Percentiles rank a stretch among this genome's conserved stretches.
Evolutionary conservation across 2,888 invertebrate species (phyloP).

Genomic region (Synergus umbraculus): DNA sequence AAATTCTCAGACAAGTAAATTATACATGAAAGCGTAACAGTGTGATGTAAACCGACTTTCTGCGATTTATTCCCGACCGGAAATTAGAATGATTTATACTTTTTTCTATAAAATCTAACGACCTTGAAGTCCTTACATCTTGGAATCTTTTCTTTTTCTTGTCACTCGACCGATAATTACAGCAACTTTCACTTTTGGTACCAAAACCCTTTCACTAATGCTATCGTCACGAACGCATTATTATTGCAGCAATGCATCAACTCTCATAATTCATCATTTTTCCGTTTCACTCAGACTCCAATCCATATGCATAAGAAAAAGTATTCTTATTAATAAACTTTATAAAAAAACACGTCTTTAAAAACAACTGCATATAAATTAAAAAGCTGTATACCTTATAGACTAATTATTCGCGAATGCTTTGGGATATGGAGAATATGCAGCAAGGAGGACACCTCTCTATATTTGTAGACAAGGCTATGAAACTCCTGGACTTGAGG

Average conservation of each 20-base stretch:
- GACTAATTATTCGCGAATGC: conserved; percentile 79
- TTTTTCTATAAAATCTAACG: conserved; percentile 11
- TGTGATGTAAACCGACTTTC: not conserved
- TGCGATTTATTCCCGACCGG: not conserved
- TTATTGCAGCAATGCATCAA: not conserved
- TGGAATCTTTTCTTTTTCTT: conserved; percentile 13
- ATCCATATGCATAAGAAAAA: not conserved
- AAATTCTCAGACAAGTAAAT: conserved; percentile 33
- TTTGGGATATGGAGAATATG: conserved; percentile 85
- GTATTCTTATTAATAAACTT: not conserved
- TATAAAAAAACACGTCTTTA: too few species aligned
- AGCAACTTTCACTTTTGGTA: conserved; percentile 68
- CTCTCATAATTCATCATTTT: not conserved
- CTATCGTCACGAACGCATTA: conserved; percentile 26
- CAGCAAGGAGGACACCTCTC: conserved; percentile 86
- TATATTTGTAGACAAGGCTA: conserved; percentile 89
- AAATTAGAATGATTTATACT: conserved; percentile 13
- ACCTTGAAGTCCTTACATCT: conserved; percentile 15
- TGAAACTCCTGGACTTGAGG: conserved; percentile 89
- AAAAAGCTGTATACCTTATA: conserved; percentile 49
- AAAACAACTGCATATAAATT: not conserved
- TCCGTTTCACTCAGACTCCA: not conserved
- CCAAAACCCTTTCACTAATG: conserved; percentile 70
- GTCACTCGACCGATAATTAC: not conserved
- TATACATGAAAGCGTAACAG: not conserved